These are phyloP conservation scores for Drosophila nikananu DNA, from an alignment of 1,140 invertebrate genomes.

Conservation along the genomic window DNA sequence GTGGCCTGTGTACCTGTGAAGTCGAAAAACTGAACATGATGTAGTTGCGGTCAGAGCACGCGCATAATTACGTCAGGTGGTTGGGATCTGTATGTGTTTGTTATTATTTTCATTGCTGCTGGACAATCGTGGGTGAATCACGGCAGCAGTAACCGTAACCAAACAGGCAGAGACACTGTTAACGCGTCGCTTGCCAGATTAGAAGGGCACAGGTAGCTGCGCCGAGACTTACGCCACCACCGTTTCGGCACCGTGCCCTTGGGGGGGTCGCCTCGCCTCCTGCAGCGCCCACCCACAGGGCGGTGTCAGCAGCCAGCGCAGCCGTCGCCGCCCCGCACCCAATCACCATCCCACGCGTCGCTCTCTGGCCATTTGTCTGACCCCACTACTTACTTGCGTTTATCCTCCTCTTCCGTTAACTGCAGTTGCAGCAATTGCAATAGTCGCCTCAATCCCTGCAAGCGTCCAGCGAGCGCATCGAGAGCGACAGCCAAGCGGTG, in stretches of 20 bases:
- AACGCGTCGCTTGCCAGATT: constrained; percentile 43
- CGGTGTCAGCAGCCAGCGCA: constrained; percentile 4
- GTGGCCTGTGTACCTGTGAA: constrained; percentile 33
- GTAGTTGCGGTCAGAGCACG: constrained; percentile 38
- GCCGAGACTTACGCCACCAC: constrained; percentile 67
- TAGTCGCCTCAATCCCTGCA: constrained; percentile 38
- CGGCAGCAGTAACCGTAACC: constrained; percentile 30
- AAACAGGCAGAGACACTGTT: constrained; percentile 36
- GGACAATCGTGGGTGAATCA: constrained; percentile 59
- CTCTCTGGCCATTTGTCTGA: not conserved
- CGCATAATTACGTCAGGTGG: constrained; percentile 66
- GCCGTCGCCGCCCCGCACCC: not conserved
- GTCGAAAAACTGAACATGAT: constrained; percentile 24
- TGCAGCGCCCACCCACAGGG: constrained; percentile 39
- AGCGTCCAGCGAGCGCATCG: constrained; percentile 6
- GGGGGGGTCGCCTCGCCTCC: constrained; percentile 53
- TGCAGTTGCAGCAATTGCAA: constrained; percentile 45
- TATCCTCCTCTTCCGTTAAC: constrained; percentile 32
- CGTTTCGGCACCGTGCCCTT: constrained; percentile 57
- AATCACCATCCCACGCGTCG: constrained; percentile 10
- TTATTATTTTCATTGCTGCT: constrained; percentile 23
- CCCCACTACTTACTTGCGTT: constrained; percentile 23
- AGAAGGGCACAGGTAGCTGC: constrained; percentile 52
- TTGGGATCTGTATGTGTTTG: constrained; percentile 2
- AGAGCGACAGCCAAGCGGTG: not conserved